Percentiles rank a stretch among this genome's conserved stretches.
Evolutionary conservation across 2,888 invertebrate genomes (phyloP).

Genomic region (Phengaris alcon): DNA sequence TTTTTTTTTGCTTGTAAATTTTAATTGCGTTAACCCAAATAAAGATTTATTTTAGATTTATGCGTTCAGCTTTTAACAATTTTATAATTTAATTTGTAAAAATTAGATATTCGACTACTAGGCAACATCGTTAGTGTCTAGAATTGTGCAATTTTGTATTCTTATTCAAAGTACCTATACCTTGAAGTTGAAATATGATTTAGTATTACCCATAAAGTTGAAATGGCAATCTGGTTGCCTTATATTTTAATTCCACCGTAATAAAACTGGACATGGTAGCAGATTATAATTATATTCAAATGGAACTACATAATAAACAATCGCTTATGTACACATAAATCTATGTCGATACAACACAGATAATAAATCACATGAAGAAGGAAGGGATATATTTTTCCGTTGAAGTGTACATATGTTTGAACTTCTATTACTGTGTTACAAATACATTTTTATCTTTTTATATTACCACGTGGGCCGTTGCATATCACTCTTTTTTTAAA

Average conservation of each 20-base stretch:
- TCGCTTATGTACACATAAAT: conserved; percentile 19
- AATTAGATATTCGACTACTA: too few species aligned
- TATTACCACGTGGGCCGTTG: too few species aligned
- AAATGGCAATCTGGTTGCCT: neutral
- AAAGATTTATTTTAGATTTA: too few species aligned
- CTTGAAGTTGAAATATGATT: neutral
- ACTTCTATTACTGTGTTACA: neutral
- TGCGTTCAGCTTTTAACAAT: too few species aligned
- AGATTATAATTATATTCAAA: conserved; percentile 8
- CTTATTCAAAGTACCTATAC: too few species aligned
- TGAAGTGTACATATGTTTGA: neutral
- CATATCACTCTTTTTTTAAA: too few species aligned
- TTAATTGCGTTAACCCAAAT: too few species aligned
- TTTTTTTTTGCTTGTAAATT: too few species aligned
- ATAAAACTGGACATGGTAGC: neutral
- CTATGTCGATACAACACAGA: neutral
- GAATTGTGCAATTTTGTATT: too few species aligned
- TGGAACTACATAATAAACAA: conserved; percentile 4
- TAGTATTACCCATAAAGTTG: neutral
- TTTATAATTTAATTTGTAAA: too few species aligned
- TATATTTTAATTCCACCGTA: neutral
- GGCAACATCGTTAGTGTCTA: too few species aligned
- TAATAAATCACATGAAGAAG: neutral
- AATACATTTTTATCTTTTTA: too few species aligned
- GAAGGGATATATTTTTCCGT: neutral